Conservation (phyloP, 2,888 invertebrate genomes). For the Rhingia rostrata region DNA sequence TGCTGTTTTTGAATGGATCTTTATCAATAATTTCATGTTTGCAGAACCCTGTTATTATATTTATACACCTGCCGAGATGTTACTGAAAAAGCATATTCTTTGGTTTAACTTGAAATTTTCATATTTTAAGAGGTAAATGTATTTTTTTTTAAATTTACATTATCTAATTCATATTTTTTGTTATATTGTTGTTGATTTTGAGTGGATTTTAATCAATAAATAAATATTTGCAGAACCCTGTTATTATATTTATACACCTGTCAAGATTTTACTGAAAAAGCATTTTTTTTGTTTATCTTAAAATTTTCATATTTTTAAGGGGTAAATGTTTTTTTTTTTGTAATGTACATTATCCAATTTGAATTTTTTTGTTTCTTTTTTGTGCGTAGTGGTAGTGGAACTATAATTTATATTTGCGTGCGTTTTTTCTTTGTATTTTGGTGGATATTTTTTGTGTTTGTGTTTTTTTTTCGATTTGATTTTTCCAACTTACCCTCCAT, state of each 20-base stretch:
- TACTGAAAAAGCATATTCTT: not conserved
- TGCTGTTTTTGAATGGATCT: too few relatives aligned
- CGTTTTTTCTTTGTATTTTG: constrained; percentile 19
- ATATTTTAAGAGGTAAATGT: not conserved
- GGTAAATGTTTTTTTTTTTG: constrained; percentile 25
- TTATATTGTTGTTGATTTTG: too few relatives aligned
- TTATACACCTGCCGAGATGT: not conserved
- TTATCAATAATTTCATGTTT: too few relatives aligned
- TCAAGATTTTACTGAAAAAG: not conserved
- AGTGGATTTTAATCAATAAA: too few relatives aligned
- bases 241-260: not conserved
- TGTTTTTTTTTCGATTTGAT: constrained; percentile 16
- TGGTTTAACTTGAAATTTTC: not conserved
- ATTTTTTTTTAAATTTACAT: too few relatives aligned
- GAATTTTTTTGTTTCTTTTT: constrained; percentile 25
- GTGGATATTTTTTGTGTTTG: constrained; percentile 24
- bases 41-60: not conserved
- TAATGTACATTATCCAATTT: constrained; percentile 51
- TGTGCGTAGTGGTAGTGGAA: constrained; percentile 29
- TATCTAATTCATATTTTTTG: too few relatives aligned
- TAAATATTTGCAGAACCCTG: too few relatives aligned
- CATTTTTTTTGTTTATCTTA: not conserved
- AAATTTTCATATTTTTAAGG: constrained; percentile 21
- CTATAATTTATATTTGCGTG: constrained; percentile 36
- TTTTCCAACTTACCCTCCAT: constrained; percentile 83